phyloP scores from a whole-genome alignment of 1,140 invertebrate species.

The Charaxes varanes region DNA sequence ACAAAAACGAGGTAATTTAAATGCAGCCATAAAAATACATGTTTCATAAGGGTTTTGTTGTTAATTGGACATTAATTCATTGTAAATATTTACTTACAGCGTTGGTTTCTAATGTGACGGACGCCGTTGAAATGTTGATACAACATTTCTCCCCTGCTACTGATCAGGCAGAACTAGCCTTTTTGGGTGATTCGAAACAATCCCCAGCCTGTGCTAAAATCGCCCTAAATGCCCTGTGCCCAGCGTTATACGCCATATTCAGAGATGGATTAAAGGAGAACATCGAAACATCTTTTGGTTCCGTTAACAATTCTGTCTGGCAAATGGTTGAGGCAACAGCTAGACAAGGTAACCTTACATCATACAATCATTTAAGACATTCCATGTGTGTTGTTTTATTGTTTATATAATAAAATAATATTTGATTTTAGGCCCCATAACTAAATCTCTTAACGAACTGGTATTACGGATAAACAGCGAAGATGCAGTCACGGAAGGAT shows the following conservation, averaged over 20 bases:
- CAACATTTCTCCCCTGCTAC: conserved; percentile 75
- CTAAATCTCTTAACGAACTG: conserved; percentile 89
- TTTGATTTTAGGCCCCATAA: conserved; percentile 78
- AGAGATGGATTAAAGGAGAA: conserved; percentile 87
- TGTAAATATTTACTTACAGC: conserved; percentile 45
- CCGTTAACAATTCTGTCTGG: conserved; percentile 92
- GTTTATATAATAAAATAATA: conserved; percentile 3
- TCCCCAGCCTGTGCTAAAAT: conserved; percentile 80
- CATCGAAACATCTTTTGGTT: conserved; percentile 89
- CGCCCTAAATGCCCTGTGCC: conserved; percentile 84
- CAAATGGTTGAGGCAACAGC: conserved; percentile 91
- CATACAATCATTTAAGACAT: too few species aligned
- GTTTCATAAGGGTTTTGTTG: too few species aligned
- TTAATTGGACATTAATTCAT: not conserved
- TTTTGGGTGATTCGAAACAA: conserved; percentile 73
- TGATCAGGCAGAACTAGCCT: conserved; percentile 74
- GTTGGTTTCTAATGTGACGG: conserved; percentile 79
- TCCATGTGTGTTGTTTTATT: too few species aligned
- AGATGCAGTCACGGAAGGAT: conserved; percentile 87
- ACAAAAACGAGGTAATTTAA: conserved; percentile 70
- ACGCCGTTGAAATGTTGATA: conserved; percentile 80
- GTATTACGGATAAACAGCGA: conserved; percentile 90
- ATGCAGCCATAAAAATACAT: too few species aligned
- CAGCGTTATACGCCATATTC: conserved; percentile 88
- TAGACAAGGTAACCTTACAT: conserved; percentile 78